Percentiles rank a stretch among this genome's conserved stretches.
Evolutionary conservation across 2,113 vertebrate species (phyloP).

Genomic region (Paratilapia polleni): DNA sequence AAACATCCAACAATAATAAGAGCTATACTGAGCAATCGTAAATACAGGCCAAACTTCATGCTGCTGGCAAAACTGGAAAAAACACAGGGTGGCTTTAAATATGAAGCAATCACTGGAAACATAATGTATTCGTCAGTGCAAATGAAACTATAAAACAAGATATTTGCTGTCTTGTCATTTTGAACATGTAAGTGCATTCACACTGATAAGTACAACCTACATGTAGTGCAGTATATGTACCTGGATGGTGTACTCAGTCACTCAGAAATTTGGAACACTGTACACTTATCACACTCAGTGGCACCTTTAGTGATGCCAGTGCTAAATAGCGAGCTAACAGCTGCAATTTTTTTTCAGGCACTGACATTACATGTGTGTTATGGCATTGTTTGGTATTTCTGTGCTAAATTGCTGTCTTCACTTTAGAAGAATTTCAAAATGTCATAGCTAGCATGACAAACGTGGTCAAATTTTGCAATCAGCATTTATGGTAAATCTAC

Average conservation of each 20-base stretch:
- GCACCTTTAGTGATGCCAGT: too few species aligned
- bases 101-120: not conserved
- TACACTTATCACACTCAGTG: too few species aligned
- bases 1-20: not conserved
- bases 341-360: not conserved
- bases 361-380: not conserved
- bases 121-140: not conserved
- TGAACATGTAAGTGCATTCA: too few species aligned
- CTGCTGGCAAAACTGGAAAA: not conserved
- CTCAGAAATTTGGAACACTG: too few species aligned
- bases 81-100: not conserved
- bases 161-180: too few species aligned
- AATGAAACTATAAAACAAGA: not conserved
- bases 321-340: too few species aligned
- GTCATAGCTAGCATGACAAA: not conserved
- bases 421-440: not conserved
- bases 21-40: not conserved
- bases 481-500: not conserved
- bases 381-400: not conserved
- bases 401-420: not conserved
- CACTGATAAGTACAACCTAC: too few species aligned
- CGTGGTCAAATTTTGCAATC: not conserved
- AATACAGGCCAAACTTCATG: not conserved
- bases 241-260: accelerated
- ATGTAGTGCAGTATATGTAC: not conserved